Conservation (phyloP, 1,140 invertebrate genomes). For the Penaeus japonicus region DNA sequence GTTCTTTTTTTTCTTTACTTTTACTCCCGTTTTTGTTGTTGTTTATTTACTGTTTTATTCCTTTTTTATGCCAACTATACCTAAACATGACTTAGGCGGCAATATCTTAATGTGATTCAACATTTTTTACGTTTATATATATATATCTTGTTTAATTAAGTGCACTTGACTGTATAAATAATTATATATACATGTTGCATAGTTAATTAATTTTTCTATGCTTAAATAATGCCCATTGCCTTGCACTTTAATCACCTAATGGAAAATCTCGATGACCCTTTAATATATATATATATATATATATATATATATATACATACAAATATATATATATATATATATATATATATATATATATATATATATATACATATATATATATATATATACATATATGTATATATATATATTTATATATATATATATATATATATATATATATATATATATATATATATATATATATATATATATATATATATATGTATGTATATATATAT, state of each 20-base stretch:
- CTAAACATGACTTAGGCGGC: constrained; percentile 42
- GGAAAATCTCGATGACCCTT: not conserved
- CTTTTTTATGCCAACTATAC: constrained; percentile 14
- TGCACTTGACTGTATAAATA: constrained; percentile 51
- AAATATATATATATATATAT: not conserved
- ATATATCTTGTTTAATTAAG: constrained; percentile 38
- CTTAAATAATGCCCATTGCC: constrained; percentile 15
- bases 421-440: not conserved
- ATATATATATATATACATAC: not conserved
- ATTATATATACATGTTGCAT: constrained; percentile 47
- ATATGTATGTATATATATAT: not conserved
- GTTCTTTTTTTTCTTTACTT: not conserved
- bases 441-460: not conserved
- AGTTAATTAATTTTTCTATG: constrained; percentile 45
- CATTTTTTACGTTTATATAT: constrained; percentile 8
- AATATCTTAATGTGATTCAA: constrained; percentile 19
- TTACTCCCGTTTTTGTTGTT: not conserved
- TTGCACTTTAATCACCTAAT: constrained; percentile 29
- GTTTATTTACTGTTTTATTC: not conserved
- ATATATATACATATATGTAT: not conserved
- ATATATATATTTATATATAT: not conserved
- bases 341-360: constrained; percentile 1
- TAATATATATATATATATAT: not conserved
- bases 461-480: not conserved
- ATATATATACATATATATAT: not conserved